Base-by-base conservation (phyloP, 1,140 invertebrate genomes). In the Oscheius sp. region DNA sequence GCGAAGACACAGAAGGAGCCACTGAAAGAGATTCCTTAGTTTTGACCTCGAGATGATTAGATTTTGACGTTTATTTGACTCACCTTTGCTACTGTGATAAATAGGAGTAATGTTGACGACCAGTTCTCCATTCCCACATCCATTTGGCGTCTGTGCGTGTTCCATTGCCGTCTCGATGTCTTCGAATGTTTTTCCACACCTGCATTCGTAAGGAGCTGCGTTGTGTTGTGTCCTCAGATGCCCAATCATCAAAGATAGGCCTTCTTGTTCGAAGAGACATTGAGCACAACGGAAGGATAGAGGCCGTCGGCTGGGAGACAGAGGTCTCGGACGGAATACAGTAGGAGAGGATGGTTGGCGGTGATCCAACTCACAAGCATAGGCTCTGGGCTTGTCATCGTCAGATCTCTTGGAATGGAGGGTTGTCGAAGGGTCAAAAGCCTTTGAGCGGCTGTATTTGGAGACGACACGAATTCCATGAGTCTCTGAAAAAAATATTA, bases 401-500 rank as follows among this genome's bases (percentile, higher is more conserved):
- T 75, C 38, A 10, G 26, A 15, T 26, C 61, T 13, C 7, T 34
- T 15, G 38, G 29, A 68, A 32, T 4, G 15, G 29, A 31, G 3
- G 35, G 31, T 34, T 49, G 49, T 38, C 38, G 52, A 46, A n/a
- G 64, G 18, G 42, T 82, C 81, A 59, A 82, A 84, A 10, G 80
- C 76, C 61, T 83, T 83, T 23, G 72, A 76, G 1, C 82, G 78
- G 35, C 78, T 80, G 69, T 84, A 83, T 64, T 83, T 83, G 20
- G 82, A 83, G 18, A 83, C 83, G 18, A 83, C 82, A 26, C 82
- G 83, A 42, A 83, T 83, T 49, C 82, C 82, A 63, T 83, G 82
- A 31, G 83, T 82, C 78, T 83, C 81, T 84, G 66, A 42, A 79
- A 74, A n/a, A n/a, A n/a, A n/a, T 0, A 2, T 0, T 18, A 49